Evolutionary conservation across 2,113 vertebrate species (phyloP).

Genomic region (Oreochromis niloticus): DNA sequence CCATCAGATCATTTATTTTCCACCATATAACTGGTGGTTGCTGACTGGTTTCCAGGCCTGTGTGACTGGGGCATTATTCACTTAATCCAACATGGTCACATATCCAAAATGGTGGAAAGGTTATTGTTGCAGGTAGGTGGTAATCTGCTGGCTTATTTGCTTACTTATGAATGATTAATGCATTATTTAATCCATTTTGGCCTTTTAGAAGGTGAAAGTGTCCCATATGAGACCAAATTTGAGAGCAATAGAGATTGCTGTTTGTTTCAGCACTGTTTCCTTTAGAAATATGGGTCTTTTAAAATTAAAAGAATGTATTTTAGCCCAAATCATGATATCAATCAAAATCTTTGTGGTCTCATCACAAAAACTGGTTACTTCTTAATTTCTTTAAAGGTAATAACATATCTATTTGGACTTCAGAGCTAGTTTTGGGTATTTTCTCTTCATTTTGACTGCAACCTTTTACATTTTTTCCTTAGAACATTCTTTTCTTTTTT

Average conservation of each 20-base stretch:
- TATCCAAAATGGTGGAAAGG: neutral
- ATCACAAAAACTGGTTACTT: fast-evolving
- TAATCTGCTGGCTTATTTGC: neutral
- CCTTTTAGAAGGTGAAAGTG: neutral
- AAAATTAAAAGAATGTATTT: neutral
- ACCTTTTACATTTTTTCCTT: neutral
- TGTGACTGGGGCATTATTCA: neutral
- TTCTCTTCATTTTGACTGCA: neutral
- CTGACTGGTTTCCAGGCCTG: neutral
- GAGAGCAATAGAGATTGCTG: neutral
- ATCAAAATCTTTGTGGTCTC: neutral
- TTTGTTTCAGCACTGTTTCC: neutral
- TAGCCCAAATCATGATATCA: neutral
- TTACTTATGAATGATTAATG: neutral
- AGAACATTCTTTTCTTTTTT: neutral
- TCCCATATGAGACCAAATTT: neutral
- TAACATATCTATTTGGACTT: neutral
- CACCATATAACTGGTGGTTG: fast-evolving
- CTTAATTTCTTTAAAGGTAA: neutral
- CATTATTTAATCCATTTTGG: neutral
- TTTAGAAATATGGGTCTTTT: neutral
- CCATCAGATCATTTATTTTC: neutral
- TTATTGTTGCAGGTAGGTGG: neutral
- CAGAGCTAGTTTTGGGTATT: neutral
- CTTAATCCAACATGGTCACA: neutral